A percentile compares a stretch with the other conserved stretches of the same genome.
phyloP scores from a whole-genome alignment of 2,888 invertebrate species.

The Schizaphis graminum region DNA sequence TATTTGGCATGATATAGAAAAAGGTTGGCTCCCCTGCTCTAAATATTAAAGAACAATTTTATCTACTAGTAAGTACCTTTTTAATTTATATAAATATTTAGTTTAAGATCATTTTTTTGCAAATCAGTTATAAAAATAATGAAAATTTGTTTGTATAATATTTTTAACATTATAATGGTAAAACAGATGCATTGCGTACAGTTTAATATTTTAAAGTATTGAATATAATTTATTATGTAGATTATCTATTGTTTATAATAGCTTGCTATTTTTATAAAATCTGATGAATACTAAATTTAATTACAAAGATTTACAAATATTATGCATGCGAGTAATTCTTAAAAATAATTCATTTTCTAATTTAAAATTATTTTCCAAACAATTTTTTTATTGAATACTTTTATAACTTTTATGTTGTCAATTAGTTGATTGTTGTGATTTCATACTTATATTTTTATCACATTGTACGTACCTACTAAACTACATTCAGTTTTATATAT shows the following conservation, averaged over 20 bases:
- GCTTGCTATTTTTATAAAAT: no score
- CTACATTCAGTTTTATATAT: neutral
- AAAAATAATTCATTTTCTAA: neutral
- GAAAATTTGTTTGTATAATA: no score
- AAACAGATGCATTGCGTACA: no score
- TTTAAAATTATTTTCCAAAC: neutral
- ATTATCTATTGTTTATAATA: no score
- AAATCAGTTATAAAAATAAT: no score
- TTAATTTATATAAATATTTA: neutral
- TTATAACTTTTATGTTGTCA: neutral
- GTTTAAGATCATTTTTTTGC: neutral
- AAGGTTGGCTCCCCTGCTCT: no score
- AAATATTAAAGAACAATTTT: no score
- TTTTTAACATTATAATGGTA: no score
- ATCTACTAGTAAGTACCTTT: neutral
- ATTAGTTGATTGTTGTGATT: neutral
- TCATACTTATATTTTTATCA: neutral
- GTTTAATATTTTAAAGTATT: no score
- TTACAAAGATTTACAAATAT: neutral
- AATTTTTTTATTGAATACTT: neutral
- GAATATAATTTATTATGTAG: no score
- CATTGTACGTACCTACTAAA: neutral
- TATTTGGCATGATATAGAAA: no score
- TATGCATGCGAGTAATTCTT: neutral
- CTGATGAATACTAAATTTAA: neutral